phyloP scores from a whole-genome alignment of 2,797 vertebrate genomes.

The Acipenser transmontanus region DNA sequence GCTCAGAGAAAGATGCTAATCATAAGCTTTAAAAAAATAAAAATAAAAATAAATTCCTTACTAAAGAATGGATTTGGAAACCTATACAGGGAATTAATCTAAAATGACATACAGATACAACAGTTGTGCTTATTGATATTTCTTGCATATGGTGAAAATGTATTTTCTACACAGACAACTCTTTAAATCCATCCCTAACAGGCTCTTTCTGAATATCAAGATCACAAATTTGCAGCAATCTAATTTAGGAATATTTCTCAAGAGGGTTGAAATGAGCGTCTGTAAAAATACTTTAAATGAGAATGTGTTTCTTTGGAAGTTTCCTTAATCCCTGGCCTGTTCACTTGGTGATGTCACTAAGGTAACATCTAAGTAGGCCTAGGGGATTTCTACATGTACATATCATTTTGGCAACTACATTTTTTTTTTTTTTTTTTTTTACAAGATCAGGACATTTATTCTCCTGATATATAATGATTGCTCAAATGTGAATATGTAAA shows the following conservation, averaged over 20 bases:
- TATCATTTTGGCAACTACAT: no score
- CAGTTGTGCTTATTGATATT: conserved; percentile 6
- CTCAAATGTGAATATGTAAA: no score
- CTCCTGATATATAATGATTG: no score
- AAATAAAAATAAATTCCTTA: neutral
- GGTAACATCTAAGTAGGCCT: neutral
- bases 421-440: no score
- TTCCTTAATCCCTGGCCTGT: neutral
- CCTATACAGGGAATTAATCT: conserved; percentile 1
- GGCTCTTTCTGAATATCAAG: neutral
- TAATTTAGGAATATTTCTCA: neutral
- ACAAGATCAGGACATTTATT: no score
- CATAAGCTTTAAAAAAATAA: neutral
- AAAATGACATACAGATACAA: neutral
- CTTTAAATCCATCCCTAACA: neutral
- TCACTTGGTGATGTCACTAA: neutral
- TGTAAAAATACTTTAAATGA: neutral
- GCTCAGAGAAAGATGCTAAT: neutral
- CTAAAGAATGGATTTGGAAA: conserved; percentile 10
- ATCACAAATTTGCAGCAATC: conserved; percentile 8
- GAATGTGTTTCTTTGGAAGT: neutral
- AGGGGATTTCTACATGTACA: neutral
- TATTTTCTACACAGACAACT: conserved; percentile 1
- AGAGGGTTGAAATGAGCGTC: neutral
- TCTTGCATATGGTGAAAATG: neutral